These are phyloP conservation scores for Drosophila nigricruria DNA, from an alignment of 2,888 invertebrate species.

Conservation along the genomic window DNA sequence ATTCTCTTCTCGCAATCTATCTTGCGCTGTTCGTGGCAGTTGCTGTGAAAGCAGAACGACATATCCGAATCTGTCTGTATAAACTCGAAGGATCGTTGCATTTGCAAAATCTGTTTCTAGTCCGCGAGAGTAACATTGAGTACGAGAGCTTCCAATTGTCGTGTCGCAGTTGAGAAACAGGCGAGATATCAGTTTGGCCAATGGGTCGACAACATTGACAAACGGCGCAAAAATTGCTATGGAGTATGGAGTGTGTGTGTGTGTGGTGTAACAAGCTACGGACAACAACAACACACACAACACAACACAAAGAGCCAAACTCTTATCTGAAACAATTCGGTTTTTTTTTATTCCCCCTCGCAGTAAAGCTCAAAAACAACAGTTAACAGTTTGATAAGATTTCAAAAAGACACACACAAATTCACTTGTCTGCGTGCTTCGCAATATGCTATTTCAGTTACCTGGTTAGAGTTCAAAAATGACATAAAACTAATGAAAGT, in stretches of 20 bases:
- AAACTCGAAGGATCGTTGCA: constrained; percentile 17
- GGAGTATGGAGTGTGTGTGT: constrained; percentile 18
- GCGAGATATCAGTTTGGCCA: constrained; percentile 39
- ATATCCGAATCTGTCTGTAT: neutral
- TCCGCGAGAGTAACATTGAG: constrained; percentile 7
- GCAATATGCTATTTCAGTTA: constrained; percentile 43
- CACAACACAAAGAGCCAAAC: constrained; percentile 51
- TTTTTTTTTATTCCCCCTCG: constrained; percentile 30
- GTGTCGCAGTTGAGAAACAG: constrained; percentile 39
- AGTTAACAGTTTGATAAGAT: constrained; percentile 71
- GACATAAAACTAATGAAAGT: constrained; percentile 3
- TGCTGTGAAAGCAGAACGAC: neutral
- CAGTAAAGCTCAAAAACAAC: constrained; percentile 74
- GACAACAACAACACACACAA: constrained; percentile 39
- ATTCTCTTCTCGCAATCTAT: constrained; percentile 1
- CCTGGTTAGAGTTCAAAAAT: constrained; percentile 16
- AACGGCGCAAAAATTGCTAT: constrained; percentile 32
- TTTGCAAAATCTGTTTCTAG: constrained; percentile 3
- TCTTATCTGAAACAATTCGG: constrained; percentile 57
- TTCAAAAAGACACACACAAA: constrained; percentile 55
- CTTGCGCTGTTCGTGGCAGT: neutral
- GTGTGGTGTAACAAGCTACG: constrained; percentile 25
- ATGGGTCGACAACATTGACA: constrained; percentile 38
- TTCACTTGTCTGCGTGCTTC: constrained; percentile 56
- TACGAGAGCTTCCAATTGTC: constrained; percentile 14